Conservation (phyloP, 92 coral and sea anemone species). For the Porites cylindrica region DNA sequence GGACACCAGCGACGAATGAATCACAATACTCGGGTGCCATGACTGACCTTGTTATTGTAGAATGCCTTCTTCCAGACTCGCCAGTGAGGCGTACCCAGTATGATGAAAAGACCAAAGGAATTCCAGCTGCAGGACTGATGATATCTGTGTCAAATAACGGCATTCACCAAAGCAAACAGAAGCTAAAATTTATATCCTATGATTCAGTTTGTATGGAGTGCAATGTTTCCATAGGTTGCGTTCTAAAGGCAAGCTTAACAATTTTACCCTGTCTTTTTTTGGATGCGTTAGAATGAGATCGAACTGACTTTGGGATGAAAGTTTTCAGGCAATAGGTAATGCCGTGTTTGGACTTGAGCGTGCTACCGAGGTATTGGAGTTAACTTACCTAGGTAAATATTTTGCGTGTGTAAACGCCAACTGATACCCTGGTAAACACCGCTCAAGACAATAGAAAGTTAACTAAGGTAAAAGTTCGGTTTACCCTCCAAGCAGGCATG, state of each 20-base stretch:
- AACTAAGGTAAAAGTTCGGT: too few species aligned
- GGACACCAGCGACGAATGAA: constrained; percentile 37
- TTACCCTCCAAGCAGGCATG: too few species aligned
- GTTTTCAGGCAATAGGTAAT: too few species aligned
- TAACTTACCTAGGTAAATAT: too few species aligned
- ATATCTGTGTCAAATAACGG: constrained; percentile 62
- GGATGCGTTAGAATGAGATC: too few species aligned
- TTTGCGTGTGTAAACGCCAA: too few species aligned
- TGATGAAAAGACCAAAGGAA: constrained; percentile 33
- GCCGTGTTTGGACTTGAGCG: too few species aligned
- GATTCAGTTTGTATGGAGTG: constrained; percentile 59
- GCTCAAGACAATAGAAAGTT: too few species aligned
- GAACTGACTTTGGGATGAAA: too few species aligned
- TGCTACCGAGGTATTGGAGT: too few species aligned
- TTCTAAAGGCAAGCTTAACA: constrained; percentile 9
- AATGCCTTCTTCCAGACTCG: constrained; percentile 55
- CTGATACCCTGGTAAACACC: too few species aligned
- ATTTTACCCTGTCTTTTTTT: background rate
- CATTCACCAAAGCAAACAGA: constrained; percentile 19
- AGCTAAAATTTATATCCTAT: constrained; percentile 38
- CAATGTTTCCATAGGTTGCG: constrained; percentile 50
- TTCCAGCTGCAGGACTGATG: constrained; percentile 50
- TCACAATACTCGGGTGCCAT: constrained; percentile 25
- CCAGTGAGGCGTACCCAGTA: constrained; percentile 56
- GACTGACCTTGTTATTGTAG: constrained; percentile 59